phyloP scores from a whole-genome alignment of 2,888 invertebrate species.

The Synanthedon tipuliformis region DNA sequence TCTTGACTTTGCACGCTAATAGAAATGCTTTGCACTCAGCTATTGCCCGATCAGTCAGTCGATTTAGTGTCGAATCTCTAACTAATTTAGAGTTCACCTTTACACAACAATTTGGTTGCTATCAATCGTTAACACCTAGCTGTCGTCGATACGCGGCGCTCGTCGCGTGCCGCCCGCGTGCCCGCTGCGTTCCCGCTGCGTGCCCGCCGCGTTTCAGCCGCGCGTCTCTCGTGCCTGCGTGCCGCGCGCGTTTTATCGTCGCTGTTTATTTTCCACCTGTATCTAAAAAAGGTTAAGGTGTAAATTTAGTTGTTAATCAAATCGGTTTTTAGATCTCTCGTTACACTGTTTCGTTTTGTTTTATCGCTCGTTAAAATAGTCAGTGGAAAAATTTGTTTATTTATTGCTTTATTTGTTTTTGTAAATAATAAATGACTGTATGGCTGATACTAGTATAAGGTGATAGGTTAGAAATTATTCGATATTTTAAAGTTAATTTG shows the following conservation, averaged over 20 bases:
- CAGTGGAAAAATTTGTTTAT: too few species aligned
- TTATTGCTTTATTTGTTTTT: too few species aligned
- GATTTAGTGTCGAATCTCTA: not conserved
- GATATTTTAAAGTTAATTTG: too few species aligned
- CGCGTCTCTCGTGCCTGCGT: conserved; percentile 7
- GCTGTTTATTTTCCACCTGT: conserved; percentile 11
- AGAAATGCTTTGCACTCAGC: too few species aligned
- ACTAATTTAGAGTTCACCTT: conserved; percentile 34
- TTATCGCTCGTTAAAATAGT: too few species aligned
- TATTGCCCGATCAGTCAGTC: not conserved
- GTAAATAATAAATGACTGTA: too few species aligned
- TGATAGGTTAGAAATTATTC: too few species aligned
- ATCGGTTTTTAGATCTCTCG: not conserved
- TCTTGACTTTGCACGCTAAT: too few species aligned
- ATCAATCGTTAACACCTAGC: conserved; percentile 44
- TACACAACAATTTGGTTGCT: conserved; percentile 39
- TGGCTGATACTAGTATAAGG: too few species aligned
- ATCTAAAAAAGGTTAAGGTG: conserved; percentile 2
- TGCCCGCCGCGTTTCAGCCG: conserved; percentile 13
- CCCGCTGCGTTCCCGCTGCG: conserved; percentile 13
- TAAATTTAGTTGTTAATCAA: not conserved
- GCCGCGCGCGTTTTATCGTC: conserved; percentile 6
- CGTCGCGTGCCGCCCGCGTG: conserved; percentile 9
- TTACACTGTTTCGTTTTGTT: too few species aligned
- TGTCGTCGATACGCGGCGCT: conserved; percentile 29